These are phyloP conservation scores for Tetranychus piercei DNA, from an alignment of 2,888 invertebrate species.

Conservation along the genomic window DNA sequence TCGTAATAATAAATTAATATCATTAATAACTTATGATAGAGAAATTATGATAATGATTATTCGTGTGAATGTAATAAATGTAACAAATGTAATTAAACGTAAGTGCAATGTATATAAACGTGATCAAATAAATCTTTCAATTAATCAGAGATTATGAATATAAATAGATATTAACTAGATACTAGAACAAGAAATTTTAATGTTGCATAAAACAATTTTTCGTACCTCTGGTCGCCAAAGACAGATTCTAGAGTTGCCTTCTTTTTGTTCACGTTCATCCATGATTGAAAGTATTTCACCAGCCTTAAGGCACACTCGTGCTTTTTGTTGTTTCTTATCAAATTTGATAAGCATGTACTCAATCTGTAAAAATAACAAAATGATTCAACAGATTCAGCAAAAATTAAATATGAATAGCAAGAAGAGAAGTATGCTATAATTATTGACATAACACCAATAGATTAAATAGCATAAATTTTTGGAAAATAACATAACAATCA, in stretches of 20 bases:
- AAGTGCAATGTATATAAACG: too few species aligned
- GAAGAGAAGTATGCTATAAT: too few species aligned
- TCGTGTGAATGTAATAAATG: too few species aligned
- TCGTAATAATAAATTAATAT: slow-evolving; percentile 37
- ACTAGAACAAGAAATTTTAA: too few species aligned
- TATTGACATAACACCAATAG: too few species aligned
- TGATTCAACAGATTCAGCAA: not conserved
- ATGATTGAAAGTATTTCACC: slow-evolving; percentile 55
- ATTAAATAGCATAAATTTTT: too few species aligned
- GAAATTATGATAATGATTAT: not conserved
- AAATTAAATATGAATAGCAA: not conserved
- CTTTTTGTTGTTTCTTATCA: slow-evolving; percentile 61
- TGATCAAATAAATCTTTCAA: not conserved
- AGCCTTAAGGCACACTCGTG: slow-evolving; percentile 68
- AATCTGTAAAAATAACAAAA: slow-evolving; percentile 39
- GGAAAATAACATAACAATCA: too few species aligned
- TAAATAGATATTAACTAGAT: too few species aligned
- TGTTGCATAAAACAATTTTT: too few species aligned
- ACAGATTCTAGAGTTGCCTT: slow-evolving; percentile 12
- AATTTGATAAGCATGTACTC: slow-evolving; percentile 92
- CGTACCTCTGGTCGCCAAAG: slow-evolving; percentile 20
- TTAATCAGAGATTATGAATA: not conserved
- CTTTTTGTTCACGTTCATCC: slow-evolving; percentile 55
- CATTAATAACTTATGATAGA: too few species aligned
- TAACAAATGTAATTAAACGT: too few species aligned